Base-by-base conservation (phyloP, 1,140 invertebrate species). In the Luehdorfia chinensis region DNA sequence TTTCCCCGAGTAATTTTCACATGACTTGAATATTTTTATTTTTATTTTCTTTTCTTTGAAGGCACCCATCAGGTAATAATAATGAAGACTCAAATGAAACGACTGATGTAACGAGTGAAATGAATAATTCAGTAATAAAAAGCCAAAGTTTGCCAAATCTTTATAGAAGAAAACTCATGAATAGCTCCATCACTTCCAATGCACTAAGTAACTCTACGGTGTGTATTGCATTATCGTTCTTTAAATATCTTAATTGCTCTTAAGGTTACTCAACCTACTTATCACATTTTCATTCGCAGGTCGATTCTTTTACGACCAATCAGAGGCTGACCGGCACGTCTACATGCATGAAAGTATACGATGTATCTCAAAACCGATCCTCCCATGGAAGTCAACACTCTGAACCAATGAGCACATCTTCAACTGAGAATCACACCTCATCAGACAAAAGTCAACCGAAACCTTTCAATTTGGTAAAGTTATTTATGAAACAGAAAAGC, bases 401-500 rank as follows among this genome's bases (percentile, higher is more conserved):
- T n/a, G 89, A 90, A 53, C 87, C 88, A 49, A 89, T 90, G 66
- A 90, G 88, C 34, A 86, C 83, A 54, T 81, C 71, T 43, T 75
- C 68, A 50, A 61, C 87, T 72, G 58, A 85, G 65, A 61, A 87
- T 74, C 64, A 89, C 89, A 78, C 89, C 85, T 87, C 87, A 25
- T 80, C 81, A 16, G 87, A 87, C 45, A 87, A 88, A 68, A 87
- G 84, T 56, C 85, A 86, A 65, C 69, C 75, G 7, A 88, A 88
- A 59, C 92, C 93, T 62, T 92, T 96, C 67, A 96, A 93, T 79
- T 88, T 96, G 57, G 93, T 96, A n/a, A 94, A 94, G 77, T 80
- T 96, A 25, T 96, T 96, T 69, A 96, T 96, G 89, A 95, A 95
- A 78, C 94, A 96, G 69, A 95, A 95, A 74, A 95, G 94, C 70